Evolutionary conservation across 2,888 invertebrate species (phyloP), one percentile per base, ranked within the genome.

Genomic region (Campaea margaritaria): DNA sequence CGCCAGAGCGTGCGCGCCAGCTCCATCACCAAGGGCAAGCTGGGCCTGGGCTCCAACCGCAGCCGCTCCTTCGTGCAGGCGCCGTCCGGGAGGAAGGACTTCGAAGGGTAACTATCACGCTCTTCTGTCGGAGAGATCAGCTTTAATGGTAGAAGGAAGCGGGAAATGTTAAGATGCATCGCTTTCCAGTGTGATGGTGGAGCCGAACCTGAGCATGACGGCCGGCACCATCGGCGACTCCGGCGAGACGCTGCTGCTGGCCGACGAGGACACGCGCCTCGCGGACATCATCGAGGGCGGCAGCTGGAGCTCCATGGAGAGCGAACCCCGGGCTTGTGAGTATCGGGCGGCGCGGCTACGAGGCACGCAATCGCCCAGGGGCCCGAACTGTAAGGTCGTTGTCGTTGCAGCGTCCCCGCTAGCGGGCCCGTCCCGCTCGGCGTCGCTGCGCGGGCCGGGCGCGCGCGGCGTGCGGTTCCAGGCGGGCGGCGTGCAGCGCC

Each of bases 1-100:
- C 93, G 97, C 21, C 97, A 98, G 84, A 96, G 97, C 75, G 96
- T 97, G 12, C 95, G 95, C 73, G 95, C 96, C 0, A 94, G 95
- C 10, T 95, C 96, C 14, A 95, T 97, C 70, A 93, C 93, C 5
- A 96, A 96, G 81, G 96, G 96, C 72, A 97, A 97, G 86, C 93
- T 96, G 64, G 96, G 96, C 0, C 89, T 96, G 38, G 95, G 95
- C 72, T 94, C 96, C 13, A 95, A 95, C 82, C 93, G 96, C 64
- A 96, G 96, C 28, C 94, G 95, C 73, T 96, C 96, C 0, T 96
- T 96, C 83, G 94, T 96, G 28, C 65, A 73, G 0, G 76, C 74
- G 13, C 74, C 74, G 45, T 70, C 65, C n/a, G 78, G 78, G 44
- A 64, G 72, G 64, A 76, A 71, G 41, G 93, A 94, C 74, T 93